Conservation (phyloP, 2,113 vertebrate species). For the Aegotheles bennettii region DNA sequence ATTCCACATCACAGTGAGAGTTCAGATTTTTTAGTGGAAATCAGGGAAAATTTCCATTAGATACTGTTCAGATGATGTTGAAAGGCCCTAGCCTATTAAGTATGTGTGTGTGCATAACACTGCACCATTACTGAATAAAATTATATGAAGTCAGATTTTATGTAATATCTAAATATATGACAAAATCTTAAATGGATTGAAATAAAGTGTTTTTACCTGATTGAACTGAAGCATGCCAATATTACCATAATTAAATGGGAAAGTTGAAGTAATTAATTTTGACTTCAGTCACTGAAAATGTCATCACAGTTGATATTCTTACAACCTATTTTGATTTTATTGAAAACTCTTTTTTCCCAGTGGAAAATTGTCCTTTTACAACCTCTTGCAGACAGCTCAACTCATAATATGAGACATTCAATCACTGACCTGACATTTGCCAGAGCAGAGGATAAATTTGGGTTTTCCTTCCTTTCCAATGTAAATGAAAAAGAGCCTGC, state of each 20-base stretch:
- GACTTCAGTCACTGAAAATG: slow-evolving; percentile 20
- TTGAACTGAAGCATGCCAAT: slow-evolving; percentile 2
- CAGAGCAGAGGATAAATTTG: slow-evolving; percentile 14
- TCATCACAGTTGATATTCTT: slow-evolving; percentile 26
- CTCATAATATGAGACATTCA: slow-evolving; percentile 35
- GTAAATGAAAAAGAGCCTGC: not conserved
- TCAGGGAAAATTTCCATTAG: not conserved
- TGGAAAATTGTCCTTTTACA: slow-evolving; percentile 40
- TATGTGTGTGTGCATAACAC: not conserved
- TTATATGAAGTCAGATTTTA: not conserved
- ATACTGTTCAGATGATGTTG: not conserved
- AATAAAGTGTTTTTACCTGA: slow-evolving; percentile 2
- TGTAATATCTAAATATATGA: not conserved
- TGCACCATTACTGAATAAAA: not conserved
- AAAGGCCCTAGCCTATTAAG: not conserved
- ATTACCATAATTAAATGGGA: slow-evolving; percentile 26
- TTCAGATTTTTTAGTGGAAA: not conserved
- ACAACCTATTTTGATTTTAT: slow-evolving; percentile 32
- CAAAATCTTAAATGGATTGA: slow-evolving; percentile 20
- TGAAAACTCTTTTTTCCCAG: slow-evolving; percentile 17
- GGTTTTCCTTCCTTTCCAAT: not conserved
- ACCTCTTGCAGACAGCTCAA: not conserved
- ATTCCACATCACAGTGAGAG: not conserved
- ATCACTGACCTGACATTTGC: slow-evolving; percentile 51
- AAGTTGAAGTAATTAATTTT: slow-evolving; percentile 21